phyloP scores from a whole-genome alignment of 2,888 invertebrate genomes.

The Acrocera orbiculus region DNA sequence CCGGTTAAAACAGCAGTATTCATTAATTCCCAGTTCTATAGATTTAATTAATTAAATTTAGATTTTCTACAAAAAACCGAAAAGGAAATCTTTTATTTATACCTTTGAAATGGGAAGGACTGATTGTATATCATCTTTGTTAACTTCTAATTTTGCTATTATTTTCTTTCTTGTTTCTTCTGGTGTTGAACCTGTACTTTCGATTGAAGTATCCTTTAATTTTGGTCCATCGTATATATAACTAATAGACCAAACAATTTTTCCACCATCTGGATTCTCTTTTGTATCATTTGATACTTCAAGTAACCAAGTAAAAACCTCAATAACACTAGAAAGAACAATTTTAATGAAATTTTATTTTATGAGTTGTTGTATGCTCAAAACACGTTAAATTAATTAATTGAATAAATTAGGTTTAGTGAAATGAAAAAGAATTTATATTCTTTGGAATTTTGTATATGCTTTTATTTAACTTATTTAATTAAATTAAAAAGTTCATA shows the following conservation, averaged over 20 bases:
- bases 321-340: constrained; percentile 38
- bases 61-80: not conserved
- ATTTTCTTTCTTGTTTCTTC: constrained; percentile 42
- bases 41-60: too few species aligned
- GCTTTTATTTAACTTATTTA: too few species aligned
- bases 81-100: constrained; percentile 15
- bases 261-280: constrained; percentile 63
- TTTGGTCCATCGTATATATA: constrained; percentile 46
- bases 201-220: constrained; percentile 21
- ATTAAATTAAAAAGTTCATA: constrained; percentile 5
- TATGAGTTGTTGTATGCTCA: too few species aligned
- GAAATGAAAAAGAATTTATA: too few species aligned
- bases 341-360: not conserved
- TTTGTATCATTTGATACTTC: constrained; percentile 68
- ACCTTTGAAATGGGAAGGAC: constrained; percentile 89
- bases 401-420: too few species aligned
- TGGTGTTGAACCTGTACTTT: constrained; percentile 19
- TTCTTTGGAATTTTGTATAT: too few species aligned
- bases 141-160: constrained; percentile 69
- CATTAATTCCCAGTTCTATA: constrained; percentile 89
- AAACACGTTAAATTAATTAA: not conserved
- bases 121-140: constrained; percentile 86
- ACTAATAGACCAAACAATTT: constrained; percentile 72
- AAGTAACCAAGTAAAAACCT: constrained; percentile 80
- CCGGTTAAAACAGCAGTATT: constrained; percentile 92